A percentile compares a stretch with the other conserved stretches of the same genome.
Evolutionary conservation across 2,797 vertebrate species (phyloP).

Genomic region (Sebastes itinus): DNA sequence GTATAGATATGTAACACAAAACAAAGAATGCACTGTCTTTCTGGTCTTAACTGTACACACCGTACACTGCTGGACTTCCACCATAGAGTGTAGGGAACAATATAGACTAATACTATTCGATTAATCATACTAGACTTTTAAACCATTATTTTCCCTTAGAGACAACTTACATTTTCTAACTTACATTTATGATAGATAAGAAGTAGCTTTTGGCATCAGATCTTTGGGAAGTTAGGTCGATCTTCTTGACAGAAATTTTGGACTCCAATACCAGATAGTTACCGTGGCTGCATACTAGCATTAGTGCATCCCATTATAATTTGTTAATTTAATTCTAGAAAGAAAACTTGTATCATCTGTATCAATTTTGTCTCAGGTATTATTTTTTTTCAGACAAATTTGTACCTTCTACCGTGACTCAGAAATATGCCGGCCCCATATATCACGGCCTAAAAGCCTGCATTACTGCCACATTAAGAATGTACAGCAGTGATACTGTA

Average conservation of each 20-base stretch:
- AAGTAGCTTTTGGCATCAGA: background rate
- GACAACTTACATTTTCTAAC: background rate
- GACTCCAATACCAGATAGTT: background rate
- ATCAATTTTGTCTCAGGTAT: slow-evolving; percentile 6
- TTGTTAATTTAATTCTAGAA: background rate
- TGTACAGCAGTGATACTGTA: too few species aligned
- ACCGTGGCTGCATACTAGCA: background rate
- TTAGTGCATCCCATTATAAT: background rate
- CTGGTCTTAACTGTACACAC: background rate
- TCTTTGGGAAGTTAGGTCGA: background rate
- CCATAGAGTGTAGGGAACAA: too few species aligned
- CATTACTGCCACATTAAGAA: background rate
- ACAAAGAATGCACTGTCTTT: background rate
- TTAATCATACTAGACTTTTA: background rate
- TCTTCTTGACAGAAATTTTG: background rate
- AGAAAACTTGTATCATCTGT: background rate
- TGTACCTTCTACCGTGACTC: background rate
- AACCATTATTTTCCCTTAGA: background rate
- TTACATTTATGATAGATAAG: background rate
- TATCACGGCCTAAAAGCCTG: background rate
- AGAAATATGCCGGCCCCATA: background rate
- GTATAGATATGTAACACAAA: background rate
- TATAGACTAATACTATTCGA: background rate
- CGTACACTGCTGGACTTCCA: background rate
- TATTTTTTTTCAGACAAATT: background rate